Evolutionary conservation across 2,888 invertebrate genomes (phyloP).

Genomic region (Melipona beecheii): DNA sequence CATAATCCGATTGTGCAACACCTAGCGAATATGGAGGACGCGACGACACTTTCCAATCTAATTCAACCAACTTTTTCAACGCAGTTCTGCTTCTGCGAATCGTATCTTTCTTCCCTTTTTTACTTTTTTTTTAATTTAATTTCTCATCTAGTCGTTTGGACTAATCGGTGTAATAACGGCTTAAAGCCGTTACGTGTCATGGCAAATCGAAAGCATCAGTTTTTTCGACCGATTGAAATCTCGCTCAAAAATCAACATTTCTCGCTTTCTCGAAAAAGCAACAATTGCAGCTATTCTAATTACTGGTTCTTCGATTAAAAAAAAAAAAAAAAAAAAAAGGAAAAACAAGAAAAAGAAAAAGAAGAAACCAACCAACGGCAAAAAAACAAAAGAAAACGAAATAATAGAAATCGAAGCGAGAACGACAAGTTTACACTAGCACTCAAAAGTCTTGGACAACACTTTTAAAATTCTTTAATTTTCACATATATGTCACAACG

Average conservation of each 20-base stretch:
- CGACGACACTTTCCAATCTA: not conserved
- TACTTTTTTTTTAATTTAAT: not conserved
- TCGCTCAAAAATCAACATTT: not conserved
- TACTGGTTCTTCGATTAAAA: not conserved
- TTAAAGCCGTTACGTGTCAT: too few species aligned
- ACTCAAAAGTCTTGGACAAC: too few species aligned
- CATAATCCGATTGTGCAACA: not conserved
- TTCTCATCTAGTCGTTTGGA: not conserved
- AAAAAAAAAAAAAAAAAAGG: not conserved
- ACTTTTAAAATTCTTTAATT: too few species aligned
- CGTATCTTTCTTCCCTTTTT: not conserved
- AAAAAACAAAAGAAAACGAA: not conserved
- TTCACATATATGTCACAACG: not conserved
- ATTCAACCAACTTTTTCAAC: not conserved
- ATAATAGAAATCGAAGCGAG: conserved; percentile 40
- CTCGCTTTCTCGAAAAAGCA: not conserved
- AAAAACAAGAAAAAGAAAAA: not conserved
- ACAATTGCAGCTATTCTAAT: not conserved
- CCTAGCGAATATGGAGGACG: not conserved
- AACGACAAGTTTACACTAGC: conserved; percentile 28
- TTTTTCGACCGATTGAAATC: not conserved
- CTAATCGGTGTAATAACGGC: not conserved
- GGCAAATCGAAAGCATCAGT: not conserved
- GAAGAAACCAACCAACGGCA: not conserved
- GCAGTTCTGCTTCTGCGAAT: not conserved